Evolutionary conservation across 1,140 invertebrate species (phyloP), one percentile per base, ranked within the genome.

Genomic region (Drosophila athabasca): DNA sequence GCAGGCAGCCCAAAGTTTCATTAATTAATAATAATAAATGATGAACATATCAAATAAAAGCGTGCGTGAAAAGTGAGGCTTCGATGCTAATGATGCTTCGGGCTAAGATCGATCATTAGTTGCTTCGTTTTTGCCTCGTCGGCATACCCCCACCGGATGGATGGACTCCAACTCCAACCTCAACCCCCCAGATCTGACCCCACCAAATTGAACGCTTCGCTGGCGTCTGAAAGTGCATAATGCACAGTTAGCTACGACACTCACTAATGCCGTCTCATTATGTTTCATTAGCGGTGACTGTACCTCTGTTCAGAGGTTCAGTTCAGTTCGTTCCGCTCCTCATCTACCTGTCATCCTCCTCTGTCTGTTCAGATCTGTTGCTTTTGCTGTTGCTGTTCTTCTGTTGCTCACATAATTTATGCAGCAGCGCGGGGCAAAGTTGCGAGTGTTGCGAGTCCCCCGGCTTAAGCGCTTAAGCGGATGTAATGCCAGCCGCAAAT

Each of bases 11-110:
- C 57, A 48, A 49, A 71, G 62, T 49, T 71, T 67, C 60, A 82
- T 76, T 87, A 88, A 87, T 88, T 79, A 76, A 83, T 76, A 79
- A 79, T 76, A 87, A 87, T 88, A 83, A 87, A 87, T 79, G 79
- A 88, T 79, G 71, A 88, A 76, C 85, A 67, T 79, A 88, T 87
- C 83, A 88, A 88, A 87, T 87, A 79, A 70, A 88, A 79, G 83
- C 83, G 83, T 87, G 83, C 83, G 83, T 87, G 83, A 88, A 88
- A 87, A 88, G 79, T 88, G 52, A 82, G 71, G 59, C 52, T 62
- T 50, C 31, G 49, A 41, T 22, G 22, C 22, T 62, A 59, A 74
- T 75, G 72, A 73, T 69, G 66, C 50, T 62, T 54, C 35, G 52
- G 70, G 62, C 50, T 51, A 54, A 44, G 31, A 78, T 69, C 64